phyloP scores from a whole-genome alignment of 1,140 invertebrate species.

The Heliothis subflexa region DNA sequence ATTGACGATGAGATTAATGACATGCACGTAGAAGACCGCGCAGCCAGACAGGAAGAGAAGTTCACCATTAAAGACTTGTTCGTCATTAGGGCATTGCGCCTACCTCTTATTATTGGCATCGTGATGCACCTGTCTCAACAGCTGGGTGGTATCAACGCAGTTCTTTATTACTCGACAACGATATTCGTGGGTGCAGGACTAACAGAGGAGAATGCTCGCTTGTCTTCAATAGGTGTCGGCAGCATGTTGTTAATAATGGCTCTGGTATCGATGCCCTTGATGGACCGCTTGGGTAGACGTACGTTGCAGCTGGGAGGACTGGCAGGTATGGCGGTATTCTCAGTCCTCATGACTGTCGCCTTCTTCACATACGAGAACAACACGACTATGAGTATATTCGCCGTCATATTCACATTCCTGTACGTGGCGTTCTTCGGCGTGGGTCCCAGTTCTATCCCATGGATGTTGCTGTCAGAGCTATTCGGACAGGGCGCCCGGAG shows the following conservation, averaged over 20 bases:
- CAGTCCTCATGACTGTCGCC: conserved; percentile 95
- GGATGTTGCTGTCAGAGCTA: conserved; percentile 98
- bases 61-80: conserved; percentile 94
- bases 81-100: conserved; percentile 91
- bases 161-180: conserved; percentile 96
- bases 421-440: conserved; percentile 98
- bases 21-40: conserved; percentile 94
- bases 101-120: conserved; percentile 95
- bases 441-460: conserved; percentile 97
- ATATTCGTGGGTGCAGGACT: conserved; percentile 94
- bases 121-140: conserved; percentile 98
- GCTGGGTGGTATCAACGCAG: conserved; percentile 97
- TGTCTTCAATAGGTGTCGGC: conserved; percentile 97
- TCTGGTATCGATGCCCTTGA: conserved; percentile 96
- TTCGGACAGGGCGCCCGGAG: conserved; percentile 97
- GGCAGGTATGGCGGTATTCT: conserved; percentile 96
- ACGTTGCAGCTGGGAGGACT: conserved; percentile 95
- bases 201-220: conserved; percentile 90
- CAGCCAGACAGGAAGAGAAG: conserved; percentile 92
- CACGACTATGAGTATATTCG: conserved; percentile 87
- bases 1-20: conserved; percentile 96
- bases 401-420: conserved; percentile 95
- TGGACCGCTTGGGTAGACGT: conserved; percentile 95
- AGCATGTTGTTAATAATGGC: conserved; percentile 97
- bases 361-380: conserved; percentile 87